Evolutionary conservation across 35 echinoderm and acorn worm species (phyloP).

Genomic region (Ophioderma brevispina): DNA sequence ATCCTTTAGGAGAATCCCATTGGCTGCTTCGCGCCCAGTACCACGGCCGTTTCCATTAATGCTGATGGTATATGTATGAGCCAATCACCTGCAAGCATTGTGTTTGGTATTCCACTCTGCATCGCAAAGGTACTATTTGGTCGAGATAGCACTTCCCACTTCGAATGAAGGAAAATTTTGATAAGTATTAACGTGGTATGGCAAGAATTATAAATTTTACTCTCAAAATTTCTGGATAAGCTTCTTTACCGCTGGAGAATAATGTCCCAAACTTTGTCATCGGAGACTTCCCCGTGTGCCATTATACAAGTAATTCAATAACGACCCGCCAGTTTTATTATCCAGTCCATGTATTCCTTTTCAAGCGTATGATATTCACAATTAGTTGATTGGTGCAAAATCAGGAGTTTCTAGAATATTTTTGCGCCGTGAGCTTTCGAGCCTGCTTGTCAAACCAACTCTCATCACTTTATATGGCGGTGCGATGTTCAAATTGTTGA

Average conservation of each 20-base stretch:
- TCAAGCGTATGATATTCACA: slow-evolving; percentile 71
- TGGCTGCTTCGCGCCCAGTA: slow-evolving; percentile 76
- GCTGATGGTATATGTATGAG: slow-evolving; percentile 84
- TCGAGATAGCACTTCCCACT: slow-evolving; percentile 33
- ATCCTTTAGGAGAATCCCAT: slow-evolving; percentile 69
- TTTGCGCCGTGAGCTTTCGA: neutral
- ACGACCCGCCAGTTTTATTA: slow-evolving; percentile 30
- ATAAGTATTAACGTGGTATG: slow-evolving; percentile 43
- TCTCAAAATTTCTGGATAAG: slow-evolving; percentile 80
- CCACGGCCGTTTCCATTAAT: slow-evolving; percentile 76
- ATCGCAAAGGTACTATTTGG: slow-evolving; percentile 40
- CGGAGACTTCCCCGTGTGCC: slow-evolving; percentile 35
- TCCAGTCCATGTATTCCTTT: slow-evolving; percentile 57
- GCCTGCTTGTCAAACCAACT: slow-evolving; percentile 74
- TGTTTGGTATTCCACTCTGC: slow-evolving; percentile 58
- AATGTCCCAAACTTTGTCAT: slow-evolving; percentile 60
- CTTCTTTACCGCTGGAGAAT: slow-evolving; percentile 68
- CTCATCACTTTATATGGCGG: slow-evolving; percentile 69
- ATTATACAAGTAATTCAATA: slow-evolving; percentile 40
- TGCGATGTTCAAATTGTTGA: slow-evolving; percentile 40
- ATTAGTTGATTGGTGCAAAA: slow-evolving; percentile 68
- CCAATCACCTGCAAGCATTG: slow-evolving; percentile 85
- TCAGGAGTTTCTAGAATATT: slow-evolving; percentile 70
- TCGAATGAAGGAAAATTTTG: slow-evolving; percentile 68
- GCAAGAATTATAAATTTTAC: slow-evolving; percentile 65